Percentiles rank a stretch among this genome's conserved stretches.
These are phyloP conservation scores for Drosophila sordidula DNA, from an alignment of 2,888 invertebrate species.

Conservation along the genomic window DNA sequence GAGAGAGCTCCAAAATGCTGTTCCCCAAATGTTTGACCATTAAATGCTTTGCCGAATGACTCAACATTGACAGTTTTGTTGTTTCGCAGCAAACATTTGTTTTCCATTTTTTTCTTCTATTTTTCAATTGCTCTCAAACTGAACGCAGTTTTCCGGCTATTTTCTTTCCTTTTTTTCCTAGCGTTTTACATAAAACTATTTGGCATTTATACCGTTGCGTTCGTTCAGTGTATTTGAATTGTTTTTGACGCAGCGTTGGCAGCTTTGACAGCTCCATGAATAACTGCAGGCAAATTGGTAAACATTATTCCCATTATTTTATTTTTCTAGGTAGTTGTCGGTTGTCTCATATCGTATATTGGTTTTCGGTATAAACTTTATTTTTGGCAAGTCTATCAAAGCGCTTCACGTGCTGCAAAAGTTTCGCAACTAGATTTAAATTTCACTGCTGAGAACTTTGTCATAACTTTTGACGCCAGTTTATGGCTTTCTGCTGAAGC, in stretches of 20 bases:
- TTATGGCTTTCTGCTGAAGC: conserved; percentile 33
- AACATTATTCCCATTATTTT: background rate
- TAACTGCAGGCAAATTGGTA: conserved; percentile 18
- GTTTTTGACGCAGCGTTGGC: conserved; percentile 52
- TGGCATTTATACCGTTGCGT: conserved; percentile 2
- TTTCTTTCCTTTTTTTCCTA: background rate
- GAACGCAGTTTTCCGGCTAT: background rate
- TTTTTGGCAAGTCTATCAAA: conserved; percentile 7
- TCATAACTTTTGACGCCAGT: conserved; percentile 34
- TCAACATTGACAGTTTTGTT: conserved; percentile 57
- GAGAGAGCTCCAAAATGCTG: background rate
- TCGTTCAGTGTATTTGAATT: conserved; percentile 27
- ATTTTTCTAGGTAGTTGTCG: conserved; percentile 7
- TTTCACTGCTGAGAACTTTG: conserved; percentile 43
- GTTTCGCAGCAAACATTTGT: conserved; percentile 38
- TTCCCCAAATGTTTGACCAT: conserved; percentile 61
- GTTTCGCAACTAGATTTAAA: conserved; percentile 44
- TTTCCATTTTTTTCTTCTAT: conserved; percentile 17
- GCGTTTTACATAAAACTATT: conserved; percentile 33
- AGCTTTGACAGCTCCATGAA: conserved; percentile 53
- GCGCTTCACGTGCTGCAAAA: conserved; percentile 26
- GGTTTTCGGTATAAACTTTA: conserved; percentile 18
- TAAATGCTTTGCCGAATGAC: conserved; percentile 68
- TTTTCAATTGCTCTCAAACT: conserved; percentile 18
- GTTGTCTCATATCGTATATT: conserved; percentile 24